Base-by-base conservation (phyloP, 2,113 vertebrate genomes). In the Syngnathoides biaculeatus region DNA sequence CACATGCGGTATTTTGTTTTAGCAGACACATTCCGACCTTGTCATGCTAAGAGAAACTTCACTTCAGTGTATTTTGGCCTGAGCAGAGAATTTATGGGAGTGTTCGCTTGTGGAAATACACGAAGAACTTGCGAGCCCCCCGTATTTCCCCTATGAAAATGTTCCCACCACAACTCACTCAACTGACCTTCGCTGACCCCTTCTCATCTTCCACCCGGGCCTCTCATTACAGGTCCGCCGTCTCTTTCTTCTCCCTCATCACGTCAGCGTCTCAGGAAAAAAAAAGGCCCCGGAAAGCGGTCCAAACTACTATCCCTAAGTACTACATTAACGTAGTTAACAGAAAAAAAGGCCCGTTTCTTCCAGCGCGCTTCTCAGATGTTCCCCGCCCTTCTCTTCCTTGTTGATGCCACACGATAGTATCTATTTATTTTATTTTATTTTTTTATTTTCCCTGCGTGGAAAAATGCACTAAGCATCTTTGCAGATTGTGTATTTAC, bases 1-100 rank as follows among this genome's bases (percentile, higher is more conserved):
- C 20, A 52, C 48, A 52, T 11, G 5, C 12, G 5, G 12, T 55
- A 2, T 5, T 26, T 55, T 24, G 24, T 55, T 55, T 12, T 43
- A 3, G 58, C 58, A 61, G 38, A 61, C 58, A 24, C 38, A 38
- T 59, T 39, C 57, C 19, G 14, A n/a, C n/a, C n/a, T n/a, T n/a
- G n/a, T n/a, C n/a, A n/a, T 82, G 79, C 79, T 77, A 55, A 73
- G 77, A 64, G 75, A 85, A 78, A 71, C 60, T 79, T 63, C 17
- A 43, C 13, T 67, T 75, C 59, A 24, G 48, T 65, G 74, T 83
- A 78, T 71, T 83, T 84, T 88, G 85, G 85, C 85, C 30, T 61
- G 42, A 17, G 50, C 10, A 24, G 15, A 72, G 72, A 65, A 80
- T 85, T 82, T 73, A 67, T 81, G 81, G 77, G 71, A 83, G 68